Evolutionary conservation across 2,113 vertebrate genomes (phyloP).

Genomic region (Patagioenas fasciata): DNA sequence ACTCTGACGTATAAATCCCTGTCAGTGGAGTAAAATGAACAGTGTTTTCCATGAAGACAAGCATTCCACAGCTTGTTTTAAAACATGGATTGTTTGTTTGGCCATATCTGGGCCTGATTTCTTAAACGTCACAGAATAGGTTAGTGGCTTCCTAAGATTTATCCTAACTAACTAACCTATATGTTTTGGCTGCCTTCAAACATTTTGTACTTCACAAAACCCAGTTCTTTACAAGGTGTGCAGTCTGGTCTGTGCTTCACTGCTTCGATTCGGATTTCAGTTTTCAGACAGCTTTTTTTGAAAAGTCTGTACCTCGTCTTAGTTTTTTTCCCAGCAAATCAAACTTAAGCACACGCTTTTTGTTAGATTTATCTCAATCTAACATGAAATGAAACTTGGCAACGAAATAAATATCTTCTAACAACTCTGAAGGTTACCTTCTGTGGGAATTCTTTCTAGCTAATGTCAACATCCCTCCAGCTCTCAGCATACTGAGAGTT

Average conservation of each 20-base stretch:
- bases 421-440: conserved; percentile 55
- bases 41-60: background rate
- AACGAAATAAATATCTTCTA: conserved; percentile 42
- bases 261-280: background rate
- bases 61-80: background rate
- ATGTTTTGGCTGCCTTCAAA: background rate
- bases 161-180: background rate
- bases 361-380: conserved; percentile 55
- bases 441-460: conserved; percentile 56
- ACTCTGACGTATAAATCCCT: background rate
- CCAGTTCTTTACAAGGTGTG: background rate
- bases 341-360: background rate
- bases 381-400: conserved; percentile 41
- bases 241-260: background rate
- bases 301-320: background rate
- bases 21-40: background rate
- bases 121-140: background rate
- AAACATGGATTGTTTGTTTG: background rate
- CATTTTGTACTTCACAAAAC: background rate
- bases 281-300: background rate
- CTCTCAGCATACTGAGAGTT: background rate
- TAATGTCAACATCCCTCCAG: conserved; percentile 58
- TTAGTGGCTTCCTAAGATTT: background rate
- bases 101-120: background rate
- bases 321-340: conserved; percentile 28